Evolutionary conservation across 2,113 vertebrate genomes (phyloP).

Genomic region (Saguinus imperator): DNA sequence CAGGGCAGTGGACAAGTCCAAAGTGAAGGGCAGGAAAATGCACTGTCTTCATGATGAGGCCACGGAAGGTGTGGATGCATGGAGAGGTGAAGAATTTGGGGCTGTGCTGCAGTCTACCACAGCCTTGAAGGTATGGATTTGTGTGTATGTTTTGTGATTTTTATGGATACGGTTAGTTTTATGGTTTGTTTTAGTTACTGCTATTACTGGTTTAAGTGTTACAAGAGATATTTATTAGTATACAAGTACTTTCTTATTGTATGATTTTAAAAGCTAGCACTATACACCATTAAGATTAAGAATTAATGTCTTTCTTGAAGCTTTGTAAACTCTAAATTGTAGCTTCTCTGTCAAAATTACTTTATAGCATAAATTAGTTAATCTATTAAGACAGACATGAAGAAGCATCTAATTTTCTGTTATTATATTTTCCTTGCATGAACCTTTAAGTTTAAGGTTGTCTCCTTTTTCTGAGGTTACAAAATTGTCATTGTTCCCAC

Average conservation of each 20-base stretch:
- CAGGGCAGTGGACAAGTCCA: not conserved
- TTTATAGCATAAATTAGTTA: not conserved
- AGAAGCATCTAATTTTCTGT: not conserved
- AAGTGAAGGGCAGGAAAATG: not conserved
- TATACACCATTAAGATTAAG: not conserved
- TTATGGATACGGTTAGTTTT: not conserved
- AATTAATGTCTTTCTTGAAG: not conserved
- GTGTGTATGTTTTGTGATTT: not conserved
- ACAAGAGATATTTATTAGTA: not conserved
- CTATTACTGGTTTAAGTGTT: not conserved
- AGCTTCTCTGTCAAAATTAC: not conserved
- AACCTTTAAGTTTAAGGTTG: not conserved
- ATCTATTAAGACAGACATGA: not conserved
- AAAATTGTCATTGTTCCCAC: not conserved
- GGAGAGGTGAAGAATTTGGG: accelerated
- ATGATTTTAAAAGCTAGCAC: not conserved
- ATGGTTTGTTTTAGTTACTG: not conserved
- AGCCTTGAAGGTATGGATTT: not conserved
- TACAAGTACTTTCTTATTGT: not conserved
- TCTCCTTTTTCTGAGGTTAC: not conserved
- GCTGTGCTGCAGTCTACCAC: accelerated
- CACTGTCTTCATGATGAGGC: accelerated
- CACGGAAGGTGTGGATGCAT: accelerated
- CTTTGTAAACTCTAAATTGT: not conserved
- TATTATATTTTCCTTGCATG: not conserved